Evolutionary conservation across 2,888 invertebrate genomes (phyloP), one percentile per base, ranked within the genome.

Genomic region (Oligia latruncula): DNA sequence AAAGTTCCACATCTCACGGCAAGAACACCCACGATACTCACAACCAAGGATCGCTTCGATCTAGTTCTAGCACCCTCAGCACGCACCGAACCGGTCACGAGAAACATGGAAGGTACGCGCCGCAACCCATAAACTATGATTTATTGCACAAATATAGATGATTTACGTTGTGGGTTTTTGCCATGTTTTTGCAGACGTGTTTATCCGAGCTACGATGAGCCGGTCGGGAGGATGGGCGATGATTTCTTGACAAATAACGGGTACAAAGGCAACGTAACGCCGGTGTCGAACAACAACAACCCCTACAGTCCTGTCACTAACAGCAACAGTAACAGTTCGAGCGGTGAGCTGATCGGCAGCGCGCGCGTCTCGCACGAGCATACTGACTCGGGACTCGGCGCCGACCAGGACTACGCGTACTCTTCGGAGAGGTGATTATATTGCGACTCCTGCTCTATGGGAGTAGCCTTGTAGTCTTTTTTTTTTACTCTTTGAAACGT

Each of bases 301-400:
- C 96, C 96, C 3, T 97, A 97, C 90, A 97, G 96, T 86, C 96
- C 96, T 6, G 96, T 96, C 74, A 96, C 96, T 43, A 97, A 97
- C 85, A 96, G 97, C 90, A 97, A 96, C 91, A 97, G 97, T 87
- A 97, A 97, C 89, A 97, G 97, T 85, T 97, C 97, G 62, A 97
- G 97, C 80, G 97, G 97, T 23, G 97, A 97, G 87, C 93, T 97
- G 78, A 97, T 97, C 23, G 96, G 96, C 64, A 97, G 97, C 85
- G 95, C 97, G 29, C 93, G 98, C 84, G 97, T 98, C 60, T 98
- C 98, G 49, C 98, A 98, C 88, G 98, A 98, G 90, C 98, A 98
- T 90, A 98, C 98, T 0, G 98, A 98, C 93, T 98, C 98, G 0
- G 98, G 98, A 0, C 95, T 98, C 9, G 98, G 98, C 70, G 98